Base-by-base conservation (phyloP, 2,888 invertebrate species). In the Ectemnius cavifrons region DNA sequence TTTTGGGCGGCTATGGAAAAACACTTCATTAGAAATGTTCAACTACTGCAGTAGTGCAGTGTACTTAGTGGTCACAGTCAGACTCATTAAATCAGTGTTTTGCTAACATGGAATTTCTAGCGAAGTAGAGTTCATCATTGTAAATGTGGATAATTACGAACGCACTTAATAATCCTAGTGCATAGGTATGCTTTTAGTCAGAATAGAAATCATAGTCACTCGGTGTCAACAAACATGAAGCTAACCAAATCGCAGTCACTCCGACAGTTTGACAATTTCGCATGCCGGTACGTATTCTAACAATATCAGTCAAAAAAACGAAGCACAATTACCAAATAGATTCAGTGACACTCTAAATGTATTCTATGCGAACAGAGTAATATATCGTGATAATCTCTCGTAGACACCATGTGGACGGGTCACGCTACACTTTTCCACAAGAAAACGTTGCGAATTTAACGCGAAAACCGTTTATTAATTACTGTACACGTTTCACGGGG, bases 1-100 rank as follows among this genome's bases (percentile, higher is more conserved):
- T 97, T 92, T 98, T 98, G 86, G 97, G 97, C 91, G 97, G 97
- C 97, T 97, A 91, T 86, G 94, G 83, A 76, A 63, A 75, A 67
- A 61, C 80, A 18, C 14, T 16, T 56, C 18, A 28, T 23, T 8
- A 2, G 37, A 28, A 72, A 27, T 46, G 58, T 71, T 16, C 37
- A 1, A 27, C 8, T 4, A 16, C 37, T 13, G 6, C 0, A 2
- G 6, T 14, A 16, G 13, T 14, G 13, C 5, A n/a, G 37, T 52
- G 3, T n/a, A 61, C 0, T 20, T 0, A 49, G 16, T 0, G 13
- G 5, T 3, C 16, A 45, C 46, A 45, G 87, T 91, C 91, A 91
- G 91, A 86, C 91, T 91, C 91, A 91, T 91, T 91, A 91, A 91
- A 92, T 91, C 91, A 91, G 89, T 88, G 71, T 89, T 89, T 82